Conservation (phyloP, 2,888 invertebrate genomes). For the Campoplex capitator region DNA sequence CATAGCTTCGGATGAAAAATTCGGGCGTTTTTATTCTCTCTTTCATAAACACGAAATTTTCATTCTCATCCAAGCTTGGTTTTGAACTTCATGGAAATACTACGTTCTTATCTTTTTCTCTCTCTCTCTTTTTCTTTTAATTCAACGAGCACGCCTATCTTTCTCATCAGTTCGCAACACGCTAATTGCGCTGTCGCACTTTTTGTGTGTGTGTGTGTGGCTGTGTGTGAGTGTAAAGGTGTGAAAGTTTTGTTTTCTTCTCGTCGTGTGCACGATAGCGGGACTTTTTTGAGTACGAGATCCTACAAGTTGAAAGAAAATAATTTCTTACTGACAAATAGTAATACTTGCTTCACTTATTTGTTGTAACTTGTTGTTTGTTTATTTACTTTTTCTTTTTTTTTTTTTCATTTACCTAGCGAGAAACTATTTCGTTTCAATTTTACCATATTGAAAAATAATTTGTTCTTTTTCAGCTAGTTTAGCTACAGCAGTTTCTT, state of each 20-base stretch:
- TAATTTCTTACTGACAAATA: slow-evolving; percentile 36
- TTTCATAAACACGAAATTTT: slow-evolving; percentile 31
- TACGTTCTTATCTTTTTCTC: slow-evolving; percentile 47
- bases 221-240: slow-evolving; percentile 56
- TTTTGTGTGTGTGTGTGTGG: slow-evolving; percentile 42
- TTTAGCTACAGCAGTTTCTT: slow-evolving; percentile 59
- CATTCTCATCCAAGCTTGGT: slow-evolving; percentile 49
- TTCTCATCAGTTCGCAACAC: slow-evolving; percentile 80
- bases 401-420: slow-evolving; percentile 49
- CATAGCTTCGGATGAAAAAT: slow-evolving; percentile 55
- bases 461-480: slow-evolving; percentile 52
- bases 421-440: slow-evolving; percentile 52
- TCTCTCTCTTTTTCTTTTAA: slow-evolving; percentile 41
- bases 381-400: background rate
- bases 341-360: slow-evolving; percentile 23
- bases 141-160: slow-evolving; percentile 77
- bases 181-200: slow-evolving; percentile 69
- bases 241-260: slow-evolving; percentile 14
- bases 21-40: slow-evolving; percentile 40
- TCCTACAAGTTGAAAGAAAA: slow-evolving; percentile 46
- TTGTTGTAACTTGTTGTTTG: background rate
- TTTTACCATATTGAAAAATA: slow-evolving; percentile 68
- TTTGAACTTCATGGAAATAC: slow-evolving; percentile 46
- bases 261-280: slow-evolving; percentile 39
- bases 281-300: slow-evolving; percentile 55